Conservation (phyloP, 2,888 invertebrate species). For the Eudasyphora cyanicolor region DNA sequence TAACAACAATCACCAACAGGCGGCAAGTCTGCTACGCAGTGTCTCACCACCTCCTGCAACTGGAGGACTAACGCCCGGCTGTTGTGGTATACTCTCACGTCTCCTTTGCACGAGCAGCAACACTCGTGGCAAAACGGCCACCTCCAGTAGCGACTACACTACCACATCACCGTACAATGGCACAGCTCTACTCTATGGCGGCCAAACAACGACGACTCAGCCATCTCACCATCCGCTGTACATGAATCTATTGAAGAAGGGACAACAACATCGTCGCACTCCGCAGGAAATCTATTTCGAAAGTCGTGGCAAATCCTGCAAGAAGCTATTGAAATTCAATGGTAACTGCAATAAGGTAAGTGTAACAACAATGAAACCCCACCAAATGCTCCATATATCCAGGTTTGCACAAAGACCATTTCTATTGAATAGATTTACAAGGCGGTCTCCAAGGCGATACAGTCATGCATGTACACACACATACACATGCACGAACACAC, state of each 20-base stretch:
- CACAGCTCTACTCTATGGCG: slow-evolving; percentile 38
- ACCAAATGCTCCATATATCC: neutral
- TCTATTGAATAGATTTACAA: neutral
- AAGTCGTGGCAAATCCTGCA: slow-evolving; percentile 90
- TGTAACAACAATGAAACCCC: slow-evolving; percentile 42
- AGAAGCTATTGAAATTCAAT: slow-evolving; percentile 89
- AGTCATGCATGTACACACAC: neutral
- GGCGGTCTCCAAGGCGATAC: neutral
- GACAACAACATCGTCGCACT: slow-evolving; percentile 75
- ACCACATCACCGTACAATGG: slow-evolving; percentile 48
- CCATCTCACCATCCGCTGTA: slow-evolving; percentile 53
- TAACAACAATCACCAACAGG: slow-evolving; percentile 64
- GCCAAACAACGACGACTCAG: slow-evolving; percentile 31
- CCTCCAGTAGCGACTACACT: slow-evolving; percentile 70
- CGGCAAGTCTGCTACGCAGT: slow-evolving; percentile 41
- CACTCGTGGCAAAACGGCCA: slow-evolving; percentile 72
- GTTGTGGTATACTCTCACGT: slow-evolving; percentile 74
- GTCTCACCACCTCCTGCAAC: slow-evolving; percentile 57
- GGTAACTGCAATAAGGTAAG: slow-evolving; percentile 90
- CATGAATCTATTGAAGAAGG: slow-evolving; percentile 56
- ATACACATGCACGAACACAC: too few species aligned
- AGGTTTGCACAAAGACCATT: neutral
- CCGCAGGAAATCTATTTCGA: slow-evolving; percentile 87
- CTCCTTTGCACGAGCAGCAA: slow-evolving; percentile 70
- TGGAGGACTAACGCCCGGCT: slow-evolving; percentile 67